These are phyloP conservation scores for Eubucco bourcierii DNA, from an alignment of 2,113 vertebrate genomes.

Conservation along the genomic window DNA sequence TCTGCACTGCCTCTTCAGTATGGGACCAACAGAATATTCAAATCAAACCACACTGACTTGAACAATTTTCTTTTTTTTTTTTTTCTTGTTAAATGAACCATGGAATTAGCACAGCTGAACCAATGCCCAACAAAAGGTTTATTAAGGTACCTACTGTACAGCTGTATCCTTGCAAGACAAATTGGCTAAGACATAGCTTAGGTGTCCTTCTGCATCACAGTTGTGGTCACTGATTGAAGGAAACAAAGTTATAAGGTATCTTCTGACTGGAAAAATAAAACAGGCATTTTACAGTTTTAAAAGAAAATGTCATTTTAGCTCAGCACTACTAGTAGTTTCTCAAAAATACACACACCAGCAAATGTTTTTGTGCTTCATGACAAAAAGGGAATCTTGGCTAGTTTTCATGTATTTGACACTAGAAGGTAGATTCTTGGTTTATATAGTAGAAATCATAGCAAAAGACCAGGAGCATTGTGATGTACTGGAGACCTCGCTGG, in stretches of 20 bases:
- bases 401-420: neutral
- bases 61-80: neutral
- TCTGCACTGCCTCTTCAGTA: slow-evolving; percentile 37
- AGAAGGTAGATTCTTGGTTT: neutral
- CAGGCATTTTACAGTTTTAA: neutral
- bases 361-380: neutral
- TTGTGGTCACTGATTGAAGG: neutral
- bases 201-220: neutral
- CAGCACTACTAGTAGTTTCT: neutral
- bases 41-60: slow-evolving; percentile 12
- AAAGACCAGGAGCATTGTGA: slow-evolving; percentile 10
- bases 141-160: slow-evolving; percentile 44
- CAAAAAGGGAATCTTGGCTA: neutral
- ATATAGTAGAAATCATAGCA: neutral
- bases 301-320: neutral
- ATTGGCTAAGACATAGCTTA: neutral
- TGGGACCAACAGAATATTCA: slow-evolving; percentile 33
- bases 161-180: neutral
- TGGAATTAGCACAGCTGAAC: slow-evolving; percentile 10
- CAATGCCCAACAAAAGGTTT: neutral
- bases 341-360: neutral
- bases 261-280: slow-evolving; percentile 35
- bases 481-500: neutral
- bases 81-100: neutral
- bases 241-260: neutral